Base-by-base conservation (phyloP, 2,113 vertebrate genomes). In the Xiphophorus couchianus region DNA sequence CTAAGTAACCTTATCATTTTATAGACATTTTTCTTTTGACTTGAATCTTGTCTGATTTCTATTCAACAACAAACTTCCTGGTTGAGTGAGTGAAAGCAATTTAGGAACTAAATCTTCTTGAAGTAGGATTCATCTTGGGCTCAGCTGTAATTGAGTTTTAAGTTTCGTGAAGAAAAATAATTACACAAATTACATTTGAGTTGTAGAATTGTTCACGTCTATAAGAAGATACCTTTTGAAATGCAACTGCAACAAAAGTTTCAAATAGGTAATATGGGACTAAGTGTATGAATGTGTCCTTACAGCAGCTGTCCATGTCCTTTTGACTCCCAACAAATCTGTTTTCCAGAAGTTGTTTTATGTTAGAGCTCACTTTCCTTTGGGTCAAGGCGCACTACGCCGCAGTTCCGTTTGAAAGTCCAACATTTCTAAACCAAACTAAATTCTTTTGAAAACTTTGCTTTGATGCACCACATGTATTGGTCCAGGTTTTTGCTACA, bases 291-390 rank as follows among this genome's bases (percentile, higher is more conserved):
- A 69, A 58, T 17, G 4, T 22, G 37, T 78, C 27, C 66, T 73
- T 64, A 54, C 66, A 83, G 69, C 73, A 75, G 67, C 51, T 14
- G 1, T 69, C 78, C 64, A n/a, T 11, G 25, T 81, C 54, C 62
- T 74, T 42, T 77, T 69, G 66, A 74, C 86, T 71, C 33, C 51
- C 44, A 15, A 48, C 71, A 48, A 25, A 31, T 60, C 31, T 68
- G 27, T 77, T 72, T 64, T 76, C 28, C 61, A 70, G 14, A 66
- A 37, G 27, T 5, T 44, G 42, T 48, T 82, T 65, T 54, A 69
- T 15, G 13, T 44, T 17, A 5, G 13, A 17, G 15, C 42, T 44
- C 15, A 12, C 4, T 17, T 44, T 44, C 15, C 35, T 76, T 0
- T 37, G 71, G 63, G 39, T 74, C 28, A 70, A 71, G 29, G 48